phyloP scores from a whole-genome alignment of 1,140 invertebrate genomes.

The Sycophaga agraensis region DNA sequence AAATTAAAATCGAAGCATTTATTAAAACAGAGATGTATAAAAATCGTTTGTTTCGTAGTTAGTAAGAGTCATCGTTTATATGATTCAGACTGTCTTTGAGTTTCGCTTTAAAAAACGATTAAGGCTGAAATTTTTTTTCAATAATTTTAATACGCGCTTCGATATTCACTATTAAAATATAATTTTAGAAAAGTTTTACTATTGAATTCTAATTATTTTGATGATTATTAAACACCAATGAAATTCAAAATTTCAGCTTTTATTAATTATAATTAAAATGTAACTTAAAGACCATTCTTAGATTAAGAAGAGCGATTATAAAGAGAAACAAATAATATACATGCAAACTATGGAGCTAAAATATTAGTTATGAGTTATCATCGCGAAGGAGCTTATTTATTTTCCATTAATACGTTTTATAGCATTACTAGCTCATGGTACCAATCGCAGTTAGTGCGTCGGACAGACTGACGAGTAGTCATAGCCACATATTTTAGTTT shows the following conservation, averaged over 20 bases:
- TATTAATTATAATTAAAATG: not conserved
- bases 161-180: too few relatives aligned
- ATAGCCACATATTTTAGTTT: conserved; percentile 14
- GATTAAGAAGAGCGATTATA: conserved; percentile 5
- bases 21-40: conserved; percentile 40
- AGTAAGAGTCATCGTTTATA: conserved; percentile 35
- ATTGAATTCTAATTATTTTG: too few relatives aligned
- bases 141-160: too few relatives aligned
- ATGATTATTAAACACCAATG: not conserved
- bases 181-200: too few relatives aligned
- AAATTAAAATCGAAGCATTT: conserved; percentile 36
- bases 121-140: conserved; percentile 19
- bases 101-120: not conserved
- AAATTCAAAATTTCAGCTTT: conserved; percentile 28
- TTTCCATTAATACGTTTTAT: conserved; percentile 31
- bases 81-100: conserved; percentile 6
- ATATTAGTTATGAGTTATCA: conserved; percentile 19
- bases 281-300: conserved; percentile 13
- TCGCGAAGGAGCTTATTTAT: conserved; percentile 40
- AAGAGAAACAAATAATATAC: conserved; percentile 30
- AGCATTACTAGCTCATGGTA: conserved; percentile 30
- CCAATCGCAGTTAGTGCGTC: conserved; percentile 12
- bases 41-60: conserved; percentile 44
- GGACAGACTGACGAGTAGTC: not conserved
- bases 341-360: conserved; percentile 10